A percentile compares a stretch with the other conserved stretches of the same genome.
Conservation (phyloP, 2,888 invertebrate genomes). For the Pyralis farinalis region DNA sequence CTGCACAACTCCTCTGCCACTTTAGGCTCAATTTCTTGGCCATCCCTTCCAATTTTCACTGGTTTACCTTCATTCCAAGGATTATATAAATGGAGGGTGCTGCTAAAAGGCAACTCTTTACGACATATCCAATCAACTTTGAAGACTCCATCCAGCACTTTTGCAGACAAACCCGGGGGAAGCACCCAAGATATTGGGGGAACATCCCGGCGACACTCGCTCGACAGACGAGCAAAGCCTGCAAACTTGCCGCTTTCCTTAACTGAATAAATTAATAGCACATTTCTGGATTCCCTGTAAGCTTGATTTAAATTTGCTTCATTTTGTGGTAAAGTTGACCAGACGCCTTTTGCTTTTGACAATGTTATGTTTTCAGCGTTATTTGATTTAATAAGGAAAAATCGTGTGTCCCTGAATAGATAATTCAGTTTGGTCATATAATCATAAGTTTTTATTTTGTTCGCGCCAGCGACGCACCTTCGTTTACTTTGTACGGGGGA, state of each 20-base stretch:
- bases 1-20: conserved; percentile 97
- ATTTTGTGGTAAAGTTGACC: conserved; percentile 98
- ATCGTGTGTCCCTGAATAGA: conserved; percentile 95
- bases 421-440: conserved; percentile 95
- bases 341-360: conserved; percentile 97
- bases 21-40: conserved; percentile 98
- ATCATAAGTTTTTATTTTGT: conserved; percentile 87
- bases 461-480: conserved; percentile 47
- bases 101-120: conserved; percentile 95
- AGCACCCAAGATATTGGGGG: conserved; percentile 96
- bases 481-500: conserved; percentile 64
- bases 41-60: conserved; percentile 99
- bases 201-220: conserved; percentile 94
- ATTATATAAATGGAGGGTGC: conserved; percentile 96
- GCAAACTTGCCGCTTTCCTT: conserved; percentile 98
- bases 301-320: conserved; percentile 98
- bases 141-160: conserved; percentile 97
- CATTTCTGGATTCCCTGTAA: conserved; percentile 95
- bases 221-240: conserved; percentile 95
- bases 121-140: conserved; percentile 98
- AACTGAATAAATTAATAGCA: conserved; percentile 97
- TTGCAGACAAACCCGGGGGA: conserved; percentile 95
- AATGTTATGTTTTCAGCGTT: conserved; percentile 97
- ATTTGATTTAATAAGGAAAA: conserved; percentile 98
- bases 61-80: conserved; percentile 99